A percentile compares a stretch with the other conserved stretches of the same genome.
These are phyloP conservation scores for Chamaetylas fuelleborni DNA, from an alignment of 2,113 vertebrate species.

Conservation along the genomic window DNA sequence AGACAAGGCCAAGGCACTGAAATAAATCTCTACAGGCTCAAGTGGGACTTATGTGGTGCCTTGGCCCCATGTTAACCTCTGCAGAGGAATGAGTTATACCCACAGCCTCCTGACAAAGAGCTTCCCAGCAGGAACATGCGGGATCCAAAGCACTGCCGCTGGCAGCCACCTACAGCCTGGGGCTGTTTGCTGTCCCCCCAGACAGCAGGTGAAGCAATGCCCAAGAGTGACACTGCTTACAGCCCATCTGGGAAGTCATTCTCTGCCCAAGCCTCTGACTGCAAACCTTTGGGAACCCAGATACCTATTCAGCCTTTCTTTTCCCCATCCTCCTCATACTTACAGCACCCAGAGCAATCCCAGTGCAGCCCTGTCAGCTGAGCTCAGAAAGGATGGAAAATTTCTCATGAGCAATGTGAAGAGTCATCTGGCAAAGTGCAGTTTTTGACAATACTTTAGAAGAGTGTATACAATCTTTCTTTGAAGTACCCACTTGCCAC, in stretches of 20 bases:
- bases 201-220: constrained; percentile 43
- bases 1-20: constrained; percentile 47
- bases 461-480: rapidly evolving
- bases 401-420: neutral
- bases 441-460: neutral
- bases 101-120: neutral
- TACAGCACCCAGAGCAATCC: neutral
- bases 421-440: neutral
- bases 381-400: neutral
- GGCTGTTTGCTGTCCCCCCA: neutral
- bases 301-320: neutral
- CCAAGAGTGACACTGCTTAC: neutral
- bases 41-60: constrained; percentile 35
- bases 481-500: neutral
- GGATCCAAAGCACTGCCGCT: constrained; percentile 3
- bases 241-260: neutral
- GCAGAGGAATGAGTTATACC: neutral
- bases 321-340: neutral
- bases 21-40: constrained; percentile 49
- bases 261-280: neutral
- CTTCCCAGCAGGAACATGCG: neutral
- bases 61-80: constrained; percentile 18
- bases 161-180: neutral
- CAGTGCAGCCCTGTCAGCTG: neutral
- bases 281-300: neutral